Base-by-base conservation (phyloP, 2,797 vertebrate genomes). In the Lacerta viridis region DNA sequence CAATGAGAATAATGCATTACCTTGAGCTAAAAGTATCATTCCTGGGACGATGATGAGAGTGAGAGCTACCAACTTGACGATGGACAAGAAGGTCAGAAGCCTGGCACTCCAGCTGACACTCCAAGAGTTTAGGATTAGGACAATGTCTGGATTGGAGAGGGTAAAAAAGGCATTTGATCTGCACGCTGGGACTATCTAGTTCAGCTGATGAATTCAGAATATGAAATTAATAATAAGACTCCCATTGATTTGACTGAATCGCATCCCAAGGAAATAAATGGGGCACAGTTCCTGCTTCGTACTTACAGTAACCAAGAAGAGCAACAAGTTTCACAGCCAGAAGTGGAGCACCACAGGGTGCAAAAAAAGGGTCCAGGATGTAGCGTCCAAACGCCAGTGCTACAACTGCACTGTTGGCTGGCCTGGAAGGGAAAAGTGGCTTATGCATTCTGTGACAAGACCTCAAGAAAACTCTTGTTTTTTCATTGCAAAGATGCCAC, bases 311-410 rank as follows among this genome's bases (percentile, higher is more conserved):
- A 89, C 96, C 98, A 46, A 98, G 94, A 91, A 98, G 93, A 93
- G 97, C 96, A 76, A 98, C 96, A 0, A 98, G 85, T 94, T 97
- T 98, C 93, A 98, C 95, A 0, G 98, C 95, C 20, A 71, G 89
- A 6, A 84, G 69, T 1, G 98, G 98, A 50, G 98, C 96, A 3
- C 88, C 87, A 17, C 98, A 98, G 0, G 98, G 98, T 17, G 96
- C 82, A 13, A 97, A 98, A 88, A 98, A 98, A 0, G 98, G 97
- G 86, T 98, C 98, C 94, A 98, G 96, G 83, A 98, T 95, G 59
- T 98, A 98, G 43, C 97, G 97, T 1, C 98, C 98, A n/a, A 98
- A 98, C 0, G 98, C 98, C 94, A 99, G 89, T 23, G 97, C 94
- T 64, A 98, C 96, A 64, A 98, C 98, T 1, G 98, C 97, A 0